Percentiles rank a stretch among this genome's conserved stretches.
Conservation (phyloP, 2,797 vertebrate species). For the Rhinoraja longicauda region DNA sequence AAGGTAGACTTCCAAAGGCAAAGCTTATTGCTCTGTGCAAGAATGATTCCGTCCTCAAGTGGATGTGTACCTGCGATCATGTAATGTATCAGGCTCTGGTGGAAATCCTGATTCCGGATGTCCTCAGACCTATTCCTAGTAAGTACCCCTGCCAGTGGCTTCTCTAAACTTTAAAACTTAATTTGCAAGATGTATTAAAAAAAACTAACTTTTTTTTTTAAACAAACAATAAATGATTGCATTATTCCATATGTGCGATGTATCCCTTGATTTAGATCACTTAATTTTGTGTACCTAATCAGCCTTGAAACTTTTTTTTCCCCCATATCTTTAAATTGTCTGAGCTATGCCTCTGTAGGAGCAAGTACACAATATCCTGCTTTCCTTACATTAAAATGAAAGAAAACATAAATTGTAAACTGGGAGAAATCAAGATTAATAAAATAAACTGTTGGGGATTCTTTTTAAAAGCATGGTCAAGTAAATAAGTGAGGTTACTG, state of each 20-base stretch:
- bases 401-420: not conserved
- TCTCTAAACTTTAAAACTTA: not conserved
- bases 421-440: not conserved
- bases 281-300: not conserved
- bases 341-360: not conserved
- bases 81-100: constrained; percentile 77
- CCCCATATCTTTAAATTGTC: not conserved
- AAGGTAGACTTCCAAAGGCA: constrained; percentile 72
- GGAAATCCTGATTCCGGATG: constrained; percentile 76
- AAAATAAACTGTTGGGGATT: too few relatives aligned
- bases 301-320: not conserved
- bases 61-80: constrained; percentile 75
- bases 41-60: constrained; percentile 71
- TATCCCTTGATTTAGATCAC: not conserved
- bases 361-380: not conserved
- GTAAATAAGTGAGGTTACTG: not conserved
- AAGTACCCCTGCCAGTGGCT: constrained; percentile 48
- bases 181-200: not conserved
- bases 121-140: constrained; percentile 81
- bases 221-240: not conserved
- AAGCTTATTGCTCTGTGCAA: constrained; percentile 73
- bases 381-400: not conserved
- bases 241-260: not conserved
- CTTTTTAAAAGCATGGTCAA: not conserved
- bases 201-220: too few relatives aligned